Evolutionary conservation across 2,797 vertebrate species (phyloP), one percentile per base, ranked within the genome.

Genomic region (Thalassophryne amazonica): DNA sequence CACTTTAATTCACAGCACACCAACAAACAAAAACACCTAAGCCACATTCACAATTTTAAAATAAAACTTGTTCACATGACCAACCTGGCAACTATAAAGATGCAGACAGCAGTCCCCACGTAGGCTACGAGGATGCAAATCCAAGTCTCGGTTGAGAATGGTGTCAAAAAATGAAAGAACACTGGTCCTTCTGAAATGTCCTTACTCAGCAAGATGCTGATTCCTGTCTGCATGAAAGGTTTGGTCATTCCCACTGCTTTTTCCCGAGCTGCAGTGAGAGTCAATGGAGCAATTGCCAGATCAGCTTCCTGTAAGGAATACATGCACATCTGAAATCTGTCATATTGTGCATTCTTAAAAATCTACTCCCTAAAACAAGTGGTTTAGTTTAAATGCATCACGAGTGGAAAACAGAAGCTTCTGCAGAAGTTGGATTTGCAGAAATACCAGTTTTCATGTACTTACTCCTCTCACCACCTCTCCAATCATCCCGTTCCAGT

Each of bases 401-500:
- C 25, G 43, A 16, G 14, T 35, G 17, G 10, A 14, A 34, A 33
- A 19, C 34, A 33, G 12, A 37, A 24, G 27, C 14, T 31, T 36
- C 6, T 57, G 43, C 13, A 30, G 19, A 37, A 13, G n/a, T n/a
- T n/a, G 32, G n/a, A 14, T 32, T 30, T 22, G 12, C 35, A 45
- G 30, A 43, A 56, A 57, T 43, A 43, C 37, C 33, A 18, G 13
- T 20, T 32, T 38, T 28, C 24, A 17, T 45, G 45, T 18, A 57
- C 89, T 88, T 65, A 95, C 94, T 86, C 88, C 86, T 58, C 92
- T 71, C 32, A 92, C 55, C 15, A 95, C 79, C 60, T 95, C 94
- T 4, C 94, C 93, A 7, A 96, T 86, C 93, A 96, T 94, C 12
- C 94, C 94, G 0, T 86, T 92, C 94, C 94, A 96, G 78, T 79